phyloP scores from a whole-genome alignment of 2,888 invertebrate species.

The Drosophila nr. perissopoda region DNA sequence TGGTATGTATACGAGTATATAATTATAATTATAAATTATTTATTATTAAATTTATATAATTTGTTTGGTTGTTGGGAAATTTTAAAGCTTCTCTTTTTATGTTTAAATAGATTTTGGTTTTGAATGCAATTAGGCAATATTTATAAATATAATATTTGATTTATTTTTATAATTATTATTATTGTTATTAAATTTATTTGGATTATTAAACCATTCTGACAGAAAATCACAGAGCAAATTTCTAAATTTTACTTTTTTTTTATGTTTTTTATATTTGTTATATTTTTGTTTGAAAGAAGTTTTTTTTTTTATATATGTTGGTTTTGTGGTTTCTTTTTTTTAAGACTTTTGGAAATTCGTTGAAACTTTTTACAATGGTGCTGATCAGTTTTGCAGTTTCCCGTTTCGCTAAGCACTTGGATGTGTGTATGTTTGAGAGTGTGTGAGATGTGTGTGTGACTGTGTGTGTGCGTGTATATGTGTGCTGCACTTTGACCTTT shows the following conservation, averaged over 20 bases:
- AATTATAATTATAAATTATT: constrained; percentile 11
- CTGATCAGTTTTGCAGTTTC: constrained; percentile 50
- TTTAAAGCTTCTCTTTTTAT: constrained; percentile 59
- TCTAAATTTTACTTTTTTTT: constrained; percentile 61
- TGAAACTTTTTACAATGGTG: constrained; percentile 62
- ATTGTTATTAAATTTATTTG: constrained; percentile 50
- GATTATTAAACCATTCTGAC: constrained; percentile 78
- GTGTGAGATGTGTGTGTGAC: constrained; percentile 13
- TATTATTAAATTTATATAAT: constrained; percentile 36
- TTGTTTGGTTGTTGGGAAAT: constrained; percentile 33
- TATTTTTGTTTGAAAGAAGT: constrained; percentile 27
- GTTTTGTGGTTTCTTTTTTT: constrained; percentile 17
- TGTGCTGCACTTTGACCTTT: constrained; percentile 48
- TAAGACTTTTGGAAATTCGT: constrained; percentile 69
- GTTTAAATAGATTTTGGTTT: constrained; percentile 40
- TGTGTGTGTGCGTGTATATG: constrained; percentile 21
- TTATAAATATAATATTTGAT: constrained; percentile 56
- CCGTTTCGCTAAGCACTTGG: constrained; percentile 19
- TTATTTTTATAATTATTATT: constrained; percentile 36
- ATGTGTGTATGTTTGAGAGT: constrained; percentile 23
- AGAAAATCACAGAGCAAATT: constrained; percentile 83
- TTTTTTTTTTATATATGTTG: constrained; percentile 28
- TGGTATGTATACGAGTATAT: constrained; percentile 23
- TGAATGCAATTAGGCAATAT: constrained; percentile 59
- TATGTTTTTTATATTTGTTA: constrained; percentile 20